Base-by-base conservation (phyloP, 2,888 invertebrate species). In the Clanis bilineata region DNA sequence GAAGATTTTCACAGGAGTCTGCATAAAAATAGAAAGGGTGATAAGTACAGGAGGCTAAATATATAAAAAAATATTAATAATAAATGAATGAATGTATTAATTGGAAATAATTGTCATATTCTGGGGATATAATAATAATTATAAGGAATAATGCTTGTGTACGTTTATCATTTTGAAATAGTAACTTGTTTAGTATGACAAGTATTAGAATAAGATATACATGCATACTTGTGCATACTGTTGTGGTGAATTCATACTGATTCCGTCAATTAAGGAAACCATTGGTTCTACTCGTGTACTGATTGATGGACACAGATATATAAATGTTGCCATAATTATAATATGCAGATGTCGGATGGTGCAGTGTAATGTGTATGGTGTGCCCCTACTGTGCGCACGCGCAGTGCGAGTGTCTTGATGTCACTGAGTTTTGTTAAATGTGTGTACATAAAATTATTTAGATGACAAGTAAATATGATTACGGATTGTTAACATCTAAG, bases 401-500 rank as follows among this genome's bases (percentile, higher is more conserved):
- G 41, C 18, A 41, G 41, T 41, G 18, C 64, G 70, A 66, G 64
- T 70, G 64, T 74, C 32, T 51, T 67, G 64, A 66, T 70, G 68
- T 73, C 72, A 66, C 68, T 72, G 75, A 63, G 62, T 65, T 57
- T 59, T 64, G 59, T 59, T 62, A 57, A 56, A 57, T 39, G 55
- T 56, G 25, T 62, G 59, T 57, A 57, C 15, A 57, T 60, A 61
- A 61, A 57, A 57, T 61, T 61, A 51, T 61, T 57, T 77, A 64
- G 64, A 70, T 69, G 69, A 72, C 72, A 69, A 71, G 64, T 73
- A 72, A 73, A 74, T 72, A 72, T 73, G 77, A 76, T 63, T 81
- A 82, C 76, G 71, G 74, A 81, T 82, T 83, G 83, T 88, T 88
- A 85, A 85, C 85, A 86, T 85, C 86, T 88, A 88, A 88, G 88